Evolutionary conservation across 2,888 invertebrate species (phyloP), one percentile per base, ranked within the genome.

Genomic region (Piscicola geometra): DNA sequence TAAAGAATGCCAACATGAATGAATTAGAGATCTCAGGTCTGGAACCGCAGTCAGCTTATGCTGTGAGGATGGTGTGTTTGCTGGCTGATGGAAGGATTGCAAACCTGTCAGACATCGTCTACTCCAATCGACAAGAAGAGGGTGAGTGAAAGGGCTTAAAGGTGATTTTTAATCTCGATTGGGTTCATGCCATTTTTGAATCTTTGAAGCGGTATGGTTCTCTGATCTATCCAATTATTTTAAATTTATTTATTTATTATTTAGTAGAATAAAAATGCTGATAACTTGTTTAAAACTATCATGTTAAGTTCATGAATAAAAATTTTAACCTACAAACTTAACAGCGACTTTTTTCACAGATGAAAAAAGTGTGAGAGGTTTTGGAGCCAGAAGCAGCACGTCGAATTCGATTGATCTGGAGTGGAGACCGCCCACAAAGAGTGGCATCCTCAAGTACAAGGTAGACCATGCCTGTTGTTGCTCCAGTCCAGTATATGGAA

Each of bases 401-500:
- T 76, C 79, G 0, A 52, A 66, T 9, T 78, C 79, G 33, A 82
- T 85, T 15, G 80, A 78, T 66, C 79, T 85, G 36, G 82, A 82
- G 21, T 85, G 85, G 85, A 81, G 82, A 33, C 79, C 81, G n/a
- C 84, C 85, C 18, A 78, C 77, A 36, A 82, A 81, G 76, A 78
- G 79, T 21, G 80, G 79, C 60, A 82, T 84, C 32, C 78, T 78
- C 32, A 79, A 80, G 60, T 84, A 84, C 75, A 77, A 78, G 77
- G 84, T 84, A 78, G 78, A 81, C n/a, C n/a, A n/a, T n/a, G n/a
- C n/a, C n/a, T n/a, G n/a, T n/a, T n/a, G n/a, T n/a, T n/a, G n/a
- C n/a, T n/a, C n/a, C n/a, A n/a, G n/a, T n/a, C n/a, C n/a, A n/a
- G n/a, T n/a, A n/a, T n/a, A n/a, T n/a, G n/a, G n/a, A n/a, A n/a